Conservation (phyloP, 2,113 vertebrate species). For the Speoplatyrhinus poulsoni region DNA sequence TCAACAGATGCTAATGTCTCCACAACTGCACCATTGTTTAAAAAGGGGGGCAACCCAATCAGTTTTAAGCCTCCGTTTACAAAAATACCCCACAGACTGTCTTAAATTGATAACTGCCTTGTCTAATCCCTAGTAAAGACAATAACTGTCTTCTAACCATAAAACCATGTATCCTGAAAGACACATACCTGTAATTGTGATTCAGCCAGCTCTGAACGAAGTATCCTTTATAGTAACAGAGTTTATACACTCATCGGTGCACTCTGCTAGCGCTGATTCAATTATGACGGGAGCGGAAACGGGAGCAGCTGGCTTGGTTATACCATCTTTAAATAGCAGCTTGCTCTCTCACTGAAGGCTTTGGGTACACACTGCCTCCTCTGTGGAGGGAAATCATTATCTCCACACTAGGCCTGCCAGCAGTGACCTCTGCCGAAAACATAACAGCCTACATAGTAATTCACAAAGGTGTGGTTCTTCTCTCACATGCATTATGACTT, state of each 20-base stretch:
- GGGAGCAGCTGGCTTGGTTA: conserved; percentile 64
- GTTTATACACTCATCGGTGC: conserved; percentile 48
- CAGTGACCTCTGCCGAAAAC: not conserved
- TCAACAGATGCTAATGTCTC: conserved; percentile 13
- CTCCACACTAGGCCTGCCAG: conserved; percentile 10
- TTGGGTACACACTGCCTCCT: conserved; percentile 37
- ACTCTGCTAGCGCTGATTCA: conserved; percentile 57
- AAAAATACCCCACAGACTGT: not conserved
- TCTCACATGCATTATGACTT: not conserved
- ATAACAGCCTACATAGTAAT: not conserved
- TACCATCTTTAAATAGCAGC: conserved; percentile 71
- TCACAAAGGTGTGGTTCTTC: not conserved
- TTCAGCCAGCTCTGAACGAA: conserved; percentile 28
- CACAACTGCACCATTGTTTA: conserved; percentile 6
- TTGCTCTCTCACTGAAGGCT: conserved; percentile 42
- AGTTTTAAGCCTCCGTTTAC: not conserved
- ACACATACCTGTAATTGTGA: conserved; percentile 22
- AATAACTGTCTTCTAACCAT: conserved; percentile 12
- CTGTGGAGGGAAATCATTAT: conserved; percentile 37
- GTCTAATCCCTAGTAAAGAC: not conserved
- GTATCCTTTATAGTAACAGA: conserved; percentile 36
- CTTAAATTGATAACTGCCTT: too few species aligned
- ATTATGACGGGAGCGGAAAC: conserved; percentile 63
- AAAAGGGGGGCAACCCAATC: conserved; percentile 9
- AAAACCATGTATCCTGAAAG: conserved; percentile 17